Percentiles rank a stretch among this genome's conserved stretches.
Conservation (phyloP, 2,113 vertebrate species). For the Paratilapia polleni region DNA sequence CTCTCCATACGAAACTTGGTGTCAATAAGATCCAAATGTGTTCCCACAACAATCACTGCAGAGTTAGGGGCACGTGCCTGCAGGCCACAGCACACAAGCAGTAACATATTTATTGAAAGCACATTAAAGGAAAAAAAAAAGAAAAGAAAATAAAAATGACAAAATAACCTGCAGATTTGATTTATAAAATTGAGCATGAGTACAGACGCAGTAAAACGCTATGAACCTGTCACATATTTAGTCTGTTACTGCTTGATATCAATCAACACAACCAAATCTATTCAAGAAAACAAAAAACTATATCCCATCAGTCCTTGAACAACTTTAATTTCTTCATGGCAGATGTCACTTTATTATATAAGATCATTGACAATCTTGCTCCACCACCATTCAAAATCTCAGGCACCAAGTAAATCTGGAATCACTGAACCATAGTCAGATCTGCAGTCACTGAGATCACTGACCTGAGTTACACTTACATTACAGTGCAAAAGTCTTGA, state of each 20-base stretch:
- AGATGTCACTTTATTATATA: background rate
- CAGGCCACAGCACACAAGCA: background rate
- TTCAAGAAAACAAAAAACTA: no score
- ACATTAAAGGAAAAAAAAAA: background rate
- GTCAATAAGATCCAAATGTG: constrained; percentile 95
- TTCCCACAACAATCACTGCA: constrained; percentile 92
- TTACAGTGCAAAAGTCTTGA: no score
- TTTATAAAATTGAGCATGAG: background rate
- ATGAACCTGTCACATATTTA: background rate
- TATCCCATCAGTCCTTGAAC: no score
- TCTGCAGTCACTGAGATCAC: background rate
- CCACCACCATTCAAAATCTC: background rate
- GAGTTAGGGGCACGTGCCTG: constrained; percentile 96
- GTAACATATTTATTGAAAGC: background rate
- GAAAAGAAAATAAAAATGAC: background rate
- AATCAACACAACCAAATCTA: background rate
- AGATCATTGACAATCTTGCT: background rate
- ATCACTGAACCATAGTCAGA: background rate
- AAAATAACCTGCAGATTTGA: background rate
- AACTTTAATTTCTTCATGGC: background rate
- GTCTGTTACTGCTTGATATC: background rate
- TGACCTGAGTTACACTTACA: background rate
- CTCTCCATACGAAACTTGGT: constrained; percentile 92
- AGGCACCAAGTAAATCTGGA: background rate
- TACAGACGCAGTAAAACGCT: background rate